Conservation (phyloP, 2,797 vertebrate species). For the Psittacula echo region DNA sequence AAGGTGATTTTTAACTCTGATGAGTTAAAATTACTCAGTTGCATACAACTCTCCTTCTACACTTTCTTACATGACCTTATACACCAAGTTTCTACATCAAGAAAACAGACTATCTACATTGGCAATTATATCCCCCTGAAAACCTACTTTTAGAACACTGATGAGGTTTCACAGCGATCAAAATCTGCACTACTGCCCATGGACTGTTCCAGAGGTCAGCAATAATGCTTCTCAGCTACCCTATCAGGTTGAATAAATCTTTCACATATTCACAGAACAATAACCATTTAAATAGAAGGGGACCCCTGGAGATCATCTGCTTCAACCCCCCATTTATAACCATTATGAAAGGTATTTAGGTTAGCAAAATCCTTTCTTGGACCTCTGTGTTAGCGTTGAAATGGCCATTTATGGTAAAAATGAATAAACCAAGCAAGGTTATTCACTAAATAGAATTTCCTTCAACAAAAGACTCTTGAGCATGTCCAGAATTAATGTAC, state of each 20-base stretch:
- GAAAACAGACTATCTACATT: background rate
- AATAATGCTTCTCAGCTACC: background rate
- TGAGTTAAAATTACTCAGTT: background rate
- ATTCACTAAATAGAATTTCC: background rate
- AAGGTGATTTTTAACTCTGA: background rate
- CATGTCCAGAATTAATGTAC: background rate
- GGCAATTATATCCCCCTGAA: background rate
- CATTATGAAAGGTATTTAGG: background rate
- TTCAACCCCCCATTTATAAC: background rate
- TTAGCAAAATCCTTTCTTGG: background rate
- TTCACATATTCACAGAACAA: background rate
- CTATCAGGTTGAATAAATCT: background rate
- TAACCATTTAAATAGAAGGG: background rate
- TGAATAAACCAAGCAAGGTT: background rate
- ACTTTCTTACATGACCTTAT: background rate
- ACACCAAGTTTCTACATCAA: background rate
- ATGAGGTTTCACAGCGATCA: background rate
- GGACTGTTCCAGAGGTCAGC: background rate
- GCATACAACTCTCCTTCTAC: background rate
- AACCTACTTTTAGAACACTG: background rate
- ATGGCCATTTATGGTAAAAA: background rate
- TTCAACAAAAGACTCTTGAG: background rate
- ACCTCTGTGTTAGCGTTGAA: background rate
- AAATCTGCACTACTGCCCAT: background rate
- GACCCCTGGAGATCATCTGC: background rate